Evolutionary conservation across 2,888 invertebrate species (phyloP), one percentile per base, ranked within the genome.

Genomic region (Nymphalis c-album): DNA sequence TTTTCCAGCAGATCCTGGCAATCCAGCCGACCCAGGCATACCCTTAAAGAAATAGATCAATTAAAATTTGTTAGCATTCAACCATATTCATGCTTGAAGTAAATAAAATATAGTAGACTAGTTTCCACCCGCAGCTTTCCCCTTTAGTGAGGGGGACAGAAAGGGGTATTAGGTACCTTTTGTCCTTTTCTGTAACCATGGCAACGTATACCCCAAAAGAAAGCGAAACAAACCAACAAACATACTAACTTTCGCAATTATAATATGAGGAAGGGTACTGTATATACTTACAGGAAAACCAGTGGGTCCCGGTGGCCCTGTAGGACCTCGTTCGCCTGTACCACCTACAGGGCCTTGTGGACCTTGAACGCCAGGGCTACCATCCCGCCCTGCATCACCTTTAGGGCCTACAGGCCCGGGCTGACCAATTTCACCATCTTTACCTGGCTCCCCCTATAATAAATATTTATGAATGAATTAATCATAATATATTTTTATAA

Each of bases 371-470:
- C 98, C 97, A 22, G 95, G 94, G 69, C 93, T 93, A 17, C 97
- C 97, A 80, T 96, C 95, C 82, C 96, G 95, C 5, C 97, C 96
- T 48, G 95, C 93, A 77, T 96, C 96, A 48, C 97, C 97, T 81
- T 96, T 94, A 7, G 96, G 96, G 13, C 98, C 98, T 47, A 94
- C 91, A 0, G 94, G 91, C 16, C 97, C 97, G n/a, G 94, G 92
- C 51, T 93, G 93, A 10, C 97, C 97, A 20, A 94, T 70, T 71
- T 96, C 96, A 26, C 97, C 97, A 78, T 96, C 96, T 91, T 95
- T 96, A 35, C 97, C 97, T 50, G 95, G 82, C 80, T 96, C 96
- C 26, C 97, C 97, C 96, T 95, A 60, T 64, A 72, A 71, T 57
- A 22, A 35, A 10, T 55, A 26, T 17, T 26, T 17, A 22, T 16